Base-by-base conservation (phyloP, 2,888 invertebrate genomes). In the Microplitis deprimator region DNA sequence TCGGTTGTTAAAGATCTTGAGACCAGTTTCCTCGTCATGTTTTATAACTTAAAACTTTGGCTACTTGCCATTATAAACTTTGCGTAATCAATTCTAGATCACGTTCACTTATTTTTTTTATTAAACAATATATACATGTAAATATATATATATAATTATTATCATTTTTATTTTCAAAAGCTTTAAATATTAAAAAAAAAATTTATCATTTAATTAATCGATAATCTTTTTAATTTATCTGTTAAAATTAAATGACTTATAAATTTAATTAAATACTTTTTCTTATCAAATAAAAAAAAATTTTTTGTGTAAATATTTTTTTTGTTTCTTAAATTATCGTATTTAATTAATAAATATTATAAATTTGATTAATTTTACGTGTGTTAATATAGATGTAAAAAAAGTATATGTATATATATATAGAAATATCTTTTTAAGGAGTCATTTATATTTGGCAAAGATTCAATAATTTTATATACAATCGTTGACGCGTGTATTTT, bases 11-110 rank as follows among this genome's bases (percentile, higher is more conserved):
- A 50, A 50, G 50, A 50, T 50, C 50, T 50, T 50, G 50, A 50
- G 50, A 50, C 50, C 50, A 50, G 50, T 50, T 13, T 50, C 50
- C 50, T 50, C 50, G 50, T 50, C 50, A 50, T 50, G 13, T 3
- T 50, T 50, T 50, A 50, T 50, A 50, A 50, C 13, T 50, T 20
- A 64, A 64, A 20, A 64, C 17, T 20, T 20, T 64, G 64, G 64
- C 64, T 20, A 64, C 8, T 64, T 8, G 64, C 64, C 64, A 64
- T 64, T 20, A 64, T 64, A 20, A 20, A 64, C 20, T 64, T 64
- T 64, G 64, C 64, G 5, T 20, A 64, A 64, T 64, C 64, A n/a
- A 64, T 64, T 17, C 64, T 64, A 64, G 20, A 64, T 20, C 20
- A 20, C 64, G 16, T 64, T 20, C 8, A 10, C 17, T 64, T 20